Percentiles rank a stretch among this genome's conserved stretches.
These are phyloP conservation scores for Loriculus beryllinus DNA, from an alignment of 2,797 vertebrate species.

Conservation along the genomic window DNA sequence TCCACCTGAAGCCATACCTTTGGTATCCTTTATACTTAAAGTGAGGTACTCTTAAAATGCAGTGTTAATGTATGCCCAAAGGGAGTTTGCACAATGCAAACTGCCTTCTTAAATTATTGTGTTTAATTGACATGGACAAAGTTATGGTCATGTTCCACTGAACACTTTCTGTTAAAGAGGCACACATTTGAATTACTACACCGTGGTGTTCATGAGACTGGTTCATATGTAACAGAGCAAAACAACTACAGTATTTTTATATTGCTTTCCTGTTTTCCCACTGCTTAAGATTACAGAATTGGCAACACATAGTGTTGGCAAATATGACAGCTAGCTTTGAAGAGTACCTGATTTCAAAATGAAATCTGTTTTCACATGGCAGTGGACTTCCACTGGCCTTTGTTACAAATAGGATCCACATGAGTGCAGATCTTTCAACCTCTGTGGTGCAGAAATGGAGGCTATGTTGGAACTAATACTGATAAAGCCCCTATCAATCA, in stretches of 20 bases:
- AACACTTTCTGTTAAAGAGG: background rate
- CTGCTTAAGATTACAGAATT: background rate
- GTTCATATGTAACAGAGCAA: background rate
- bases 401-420: background rate
- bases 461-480: background rate
- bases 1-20: background rate
- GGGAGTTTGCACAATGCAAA: background rate
- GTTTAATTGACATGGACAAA: background rate
- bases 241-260: background rate
- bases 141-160: background rate
- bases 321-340: background rate
- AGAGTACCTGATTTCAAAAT: background rate
- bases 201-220: background rate
- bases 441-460: background rate
- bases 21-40: background rate
- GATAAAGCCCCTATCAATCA: background rate
- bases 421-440: background rate
- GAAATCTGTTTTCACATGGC: background rate
- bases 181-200: background rate
- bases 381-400: background rate
- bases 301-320: fast-evolving
- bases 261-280: background rate
- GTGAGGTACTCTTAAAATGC: background rate
- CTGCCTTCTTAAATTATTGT: background rate
- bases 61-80: fast-evolving